These are phyloP conservation scores for Irena cyanogastra DNA, from an alignment of 2,113 vertebrate genomes.

Conservation along the genomic window DNA sequence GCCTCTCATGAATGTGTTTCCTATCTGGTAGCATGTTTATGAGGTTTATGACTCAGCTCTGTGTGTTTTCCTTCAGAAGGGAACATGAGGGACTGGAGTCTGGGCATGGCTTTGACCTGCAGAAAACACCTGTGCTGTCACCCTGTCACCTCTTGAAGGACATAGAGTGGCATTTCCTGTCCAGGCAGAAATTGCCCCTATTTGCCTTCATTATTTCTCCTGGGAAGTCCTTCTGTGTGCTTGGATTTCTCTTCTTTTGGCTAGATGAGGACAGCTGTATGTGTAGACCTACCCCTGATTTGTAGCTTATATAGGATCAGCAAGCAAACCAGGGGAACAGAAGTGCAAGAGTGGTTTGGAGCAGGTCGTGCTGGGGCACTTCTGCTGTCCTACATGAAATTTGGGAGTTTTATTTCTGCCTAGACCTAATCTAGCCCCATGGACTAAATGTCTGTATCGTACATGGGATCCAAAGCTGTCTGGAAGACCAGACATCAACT, in stretches of 20 bases:
- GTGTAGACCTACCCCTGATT: background rate
- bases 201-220: background rate
- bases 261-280: background rate
- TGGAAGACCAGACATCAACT: background rate
- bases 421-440: background rate
- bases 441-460: accelerated
- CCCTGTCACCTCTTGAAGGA: background rate
- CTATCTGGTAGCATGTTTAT: background rate
- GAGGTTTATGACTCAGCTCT: background rate
- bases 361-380: background rate
- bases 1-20: background rate
- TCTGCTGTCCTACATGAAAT: background rate
- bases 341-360: background rate
- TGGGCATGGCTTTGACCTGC: background rate
- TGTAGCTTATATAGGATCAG: background rate
- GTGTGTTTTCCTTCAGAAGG: background rate
- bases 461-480: background rate
- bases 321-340: background rate
- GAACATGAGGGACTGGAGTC: background rate
- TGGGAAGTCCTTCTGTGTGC: background rate
- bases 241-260: background rate
- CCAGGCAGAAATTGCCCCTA: background rate
- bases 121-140: background rate
- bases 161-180: background rate
- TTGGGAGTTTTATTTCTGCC: background rate